Percentiles rank a stretch among this genome's conserved stretches.
Conservation (phyloP, 2,888 invertebrate genomes). For the Iphiclides podalirius region DNA sequence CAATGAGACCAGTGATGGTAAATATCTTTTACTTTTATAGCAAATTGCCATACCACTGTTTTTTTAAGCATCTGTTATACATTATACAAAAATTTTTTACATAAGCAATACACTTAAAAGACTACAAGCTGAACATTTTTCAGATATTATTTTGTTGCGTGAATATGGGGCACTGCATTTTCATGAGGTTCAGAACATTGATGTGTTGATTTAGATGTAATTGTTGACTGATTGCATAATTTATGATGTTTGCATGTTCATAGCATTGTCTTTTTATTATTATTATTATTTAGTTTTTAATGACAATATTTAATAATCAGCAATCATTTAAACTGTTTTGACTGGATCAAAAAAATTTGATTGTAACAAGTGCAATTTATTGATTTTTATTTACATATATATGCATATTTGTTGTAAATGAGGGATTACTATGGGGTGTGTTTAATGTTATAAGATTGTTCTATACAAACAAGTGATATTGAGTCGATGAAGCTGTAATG, state of each 20-base stretch:
- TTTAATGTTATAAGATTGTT: conserved; percentile 49
- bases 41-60: too few species aligned
- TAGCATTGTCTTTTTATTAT: conserved; percentile 46
- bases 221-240: conserved; percentile 71
- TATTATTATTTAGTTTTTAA: conserved; percentile 48
- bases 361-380: conserved; percentile 66
- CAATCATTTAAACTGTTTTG: conserved; percentile 54
- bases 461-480: conserved; percentile 53
- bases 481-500: conserved; percentile 35
- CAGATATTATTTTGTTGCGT: not conserved
- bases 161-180: conserved; percentile 1
- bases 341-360: conserved; percentile 73
- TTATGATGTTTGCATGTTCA: conserved; percentile 58
- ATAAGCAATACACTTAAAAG: too few species aligned
- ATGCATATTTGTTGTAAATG: conserved; percentile 16
- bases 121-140: too few species aligned
- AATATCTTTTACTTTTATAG: too few species aligned
- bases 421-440: conserved; percentile 30
- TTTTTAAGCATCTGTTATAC: too few species aligned
- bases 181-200: not conserved
- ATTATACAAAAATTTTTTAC: too few species aligned
- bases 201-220: conserved; percentile 27
- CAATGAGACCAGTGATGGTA: too few species aligned
- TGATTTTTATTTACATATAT: conserved; percentile 42
- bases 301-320: conserved; percentile 27